These are phyloP conservation scores for Paedocypris micromegethes DNA, from an alignment of 2,797 vertebrate genomes.

Conservation along the genomic window DNA sequence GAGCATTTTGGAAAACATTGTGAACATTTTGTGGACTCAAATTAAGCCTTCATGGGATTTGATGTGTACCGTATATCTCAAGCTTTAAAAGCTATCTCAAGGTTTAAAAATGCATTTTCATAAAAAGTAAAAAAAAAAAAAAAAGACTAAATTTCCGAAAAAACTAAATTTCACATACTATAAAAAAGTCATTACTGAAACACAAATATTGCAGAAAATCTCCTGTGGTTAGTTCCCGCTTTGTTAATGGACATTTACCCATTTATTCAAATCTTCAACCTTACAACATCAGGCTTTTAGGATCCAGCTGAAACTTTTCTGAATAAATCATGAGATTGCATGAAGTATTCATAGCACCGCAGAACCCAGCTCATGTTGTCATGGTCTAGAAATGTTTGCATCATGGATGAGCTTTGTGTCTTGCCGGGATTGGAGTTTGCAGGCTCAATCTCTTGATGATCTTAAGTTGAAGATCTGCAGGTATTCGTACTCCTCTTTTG, in stretches of 20 bases:
- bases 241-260: background rate
- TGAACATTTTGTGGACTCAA: too few relatives aligned
- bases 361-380: background rate
- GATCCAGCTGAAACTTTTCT: constrained; percentile 7
- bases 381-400: background rate
- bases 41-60: too few relatives aligned
- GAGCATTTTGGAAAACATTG: too few relatives aligned
- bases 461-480: background rate
- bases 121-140: too few relatives aligned
- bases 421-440: background rate
- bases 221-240: background rate
- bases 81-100: too few relatives aligned
- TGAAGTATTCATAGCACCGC: constrained; percentile 12
- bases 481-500: background rate
- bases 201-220: too few relatives aligned
- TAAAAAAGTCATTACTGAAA: background rate
- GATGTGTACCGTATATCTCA: too few relatives aligned
- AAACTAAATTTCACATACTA: too few relatives aligned
- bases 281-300: constrained; percentile 10
- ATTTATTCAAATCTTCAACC: background rate
- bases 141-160: too few relatives aligned
- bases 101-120: too few relatives aligned
- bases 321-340: constrained; percentile 18
- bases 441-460: background rate
- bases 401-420: background rate